Evolutionary conservation across 2,113 vertebrate genomes (phyloP).

Genomic region (Potamarius usumacintae): DNA sequence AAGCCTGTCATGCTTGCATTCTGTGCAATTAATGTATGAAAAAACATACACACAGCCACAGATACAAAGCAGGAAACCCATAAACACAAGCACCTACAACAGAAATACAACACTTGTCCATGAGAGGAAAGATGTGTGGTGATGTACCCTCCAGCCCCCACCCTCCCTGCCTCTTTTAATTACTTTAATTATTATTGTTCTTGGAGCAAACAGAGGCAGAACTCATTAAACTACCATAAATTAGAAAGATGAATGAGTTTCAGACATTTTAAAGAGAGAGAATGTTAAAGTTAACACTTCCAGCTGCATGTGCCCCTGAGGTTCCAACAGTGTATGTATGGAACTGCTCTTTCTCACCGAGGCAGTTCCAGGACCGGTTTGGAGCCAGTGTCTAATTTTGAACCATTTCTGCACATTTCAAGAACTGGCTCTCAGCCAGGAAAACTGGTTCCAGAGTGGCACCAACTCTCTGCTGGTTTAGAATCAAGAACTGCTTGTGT

Average conservation of each 20-base stretch:
- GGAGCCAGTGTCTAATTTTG: too few relatives aligned
- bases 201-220: slow-evolving; percentile 74
- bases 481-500: too few relatives aligned
- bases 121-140: slow-evolving; percentile 59
- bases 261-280: not conserved
- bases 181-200: slow-evolving; percentile 75
- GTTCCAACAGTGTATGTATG: not conserved
- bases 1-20: slow-evolving; percentile 42
- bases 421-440: too few relatives aligned
- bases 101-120: slow-evolving; percentile 50
- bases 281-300: too few relatives aligned
- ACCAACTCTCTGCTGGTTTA: too few relatives aligned
- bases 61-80: slow-evolving; percentile 35
- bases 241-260: slow-evolving; percentile 67
- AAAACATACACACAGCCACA: slow-evolving; percentile 36
- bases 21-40: slow-evolving; percentile 57
- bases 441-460: too few relatives aligned
- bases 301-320: not conserved
- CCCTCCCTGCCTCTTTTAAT: slow-evolving; percentile 71
- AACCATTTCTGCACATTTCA: too few relatives aligned
- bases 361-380: too few relatives aligned
- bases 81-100: slow-evolving; percentile 38
- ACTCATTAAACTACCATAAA: slow-evolving; percentile 74
- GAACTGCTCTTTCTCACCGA: too few relatives aligned
- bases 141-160: slow-evolving; percentile 53